These are phyloP conservation scores for Beris morrisii DNA, from an alignment of 2,888 invertebrate species.

Conservation along the genomic window DNA sequence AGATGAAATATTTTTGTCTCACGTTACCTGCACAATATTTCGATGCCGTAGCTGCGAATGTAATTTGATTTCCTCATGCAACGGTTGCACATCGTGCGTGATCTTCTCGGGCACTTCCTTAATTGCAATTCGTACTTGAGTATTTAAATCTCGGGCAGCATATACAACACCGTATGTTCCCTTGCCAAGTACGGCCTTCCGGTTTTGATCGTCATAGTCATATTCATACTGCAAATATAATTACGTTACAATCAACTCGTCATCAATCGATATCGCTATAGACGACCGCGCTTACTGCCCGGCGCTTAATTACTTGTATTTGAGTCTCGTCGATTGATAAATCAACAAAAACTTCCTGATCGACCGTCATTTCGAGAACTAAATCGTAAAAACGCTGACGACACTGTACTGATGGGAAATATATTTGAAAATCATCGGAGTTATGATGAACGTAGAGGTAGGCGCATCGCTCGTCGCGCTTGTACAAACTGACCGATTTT, in stretches of 20 bases:
- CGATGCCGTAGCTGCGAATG: slow-evolving; percentile 93
- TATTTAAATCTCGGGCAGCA: slow-evolving; percentile 90
- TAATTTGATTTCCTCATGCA: slow-evolving; percentile 97
- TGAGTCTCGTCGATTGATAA: slow-evolving; percentile 72
- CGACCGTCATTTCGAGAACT: slow-evolving; percentile 83
- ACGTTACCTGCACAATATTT: slow-evolving; percentile 85
- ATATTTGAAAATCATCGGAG: slow-evolving; percentile 98
- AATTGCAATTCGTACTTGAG: slow-evolving; percentile 92
- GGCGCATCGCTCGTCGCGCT: slow-evolving; percentile 91
- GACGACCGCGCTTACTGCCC: not conserved
- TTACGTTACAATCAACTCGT: not conserved
- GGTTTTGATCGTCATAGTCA: slow-evolving; percentile 87
- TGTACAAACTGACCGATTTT: slow-evolving; percentile 76
- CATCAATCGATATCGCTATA: no score
- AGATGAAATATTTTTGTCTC: not conserved
- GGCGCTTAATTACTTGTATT: slow-evolving; percentile 63
- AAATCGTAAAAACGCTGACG: slow-evolving; percentile 82
- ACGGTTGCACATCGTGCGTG: slow-evolving; percentile 92
- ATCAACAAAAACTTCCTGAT: slow-evolving; percentile 79
- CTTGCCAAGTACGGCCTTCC: slow-evolving; percentile 84
- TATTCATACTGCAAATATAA: slow-evolving; percentile 77
- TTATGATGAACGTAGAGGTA: slow-evolving; percentile 98
- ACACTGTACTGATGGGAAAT: slow-evolving; percentile 87
- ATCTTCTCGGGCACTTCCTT: slow-evolving; percentile 98
- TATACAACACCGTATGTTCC: slow-evolving; percentile 96